Evolutionary conservation across 2,113 vertebrate species (phyloP), one percentile per base, ranked within the genome.

Genomic region (Xiphophorus couchianus): DNA sequence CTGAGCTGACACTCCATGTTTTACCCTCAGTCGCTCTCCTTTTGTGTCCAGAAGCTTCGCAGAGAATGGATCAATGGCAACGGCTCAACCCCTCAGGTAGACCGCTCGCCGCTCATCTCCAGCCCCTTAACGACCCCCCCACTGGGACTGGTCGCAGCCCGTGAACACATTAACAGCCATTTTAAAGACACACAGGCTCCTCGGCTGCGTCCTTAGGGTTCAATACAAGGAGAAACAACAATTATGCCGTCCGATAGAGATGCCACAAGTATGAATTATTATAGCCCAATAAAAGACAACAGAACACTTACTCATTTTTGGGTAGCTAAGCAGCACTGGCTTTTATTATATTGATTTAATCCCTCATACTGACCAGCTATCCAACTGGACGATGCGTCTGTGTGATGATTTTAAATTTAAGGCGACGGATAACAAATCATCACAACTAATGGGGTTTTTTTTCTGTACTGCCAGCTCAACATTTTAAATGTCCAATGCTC

Each of bases 121-220:
- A 74, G 66, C 74, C 42, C 83, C 76, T 76, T 86, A 91, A 91
- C 86, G 79, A 86, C 80, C 76, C 76, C 77, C 80, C 90, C 81
- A 82, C 73, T 84, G 89, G 85, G 83, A 89, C 78, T 15, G 70
- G 74, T 84, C 68, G 25, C 70, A 86, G 83, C 72, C 76, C 84
- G 80, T 80, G 48, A 86, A 78, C 80, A 89, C 86, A 91, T 91
- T 85, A 93, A 82, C 83, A 87, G 83, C 76, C 84, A 81, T 90
- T 90, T 69, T 65, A 71, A 84, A 37, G 71, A 76, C 62, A 72
- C 31, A 1, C 17, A 72, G 44, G 74, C 68, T 87, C 83, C 88
- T 81, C 66, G 69, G 74, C 73, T 35, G 70, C 35, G 73, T 86
- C 87, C 84, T 85, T 42, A n/a, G 84, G 76, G 83, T 82, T 90